These are phyloP conservation scores for Gonioctena quinquepunctata DNA, from an alignment of 1,140 invertebrate species.

Conservation along the genomic window DNA sequence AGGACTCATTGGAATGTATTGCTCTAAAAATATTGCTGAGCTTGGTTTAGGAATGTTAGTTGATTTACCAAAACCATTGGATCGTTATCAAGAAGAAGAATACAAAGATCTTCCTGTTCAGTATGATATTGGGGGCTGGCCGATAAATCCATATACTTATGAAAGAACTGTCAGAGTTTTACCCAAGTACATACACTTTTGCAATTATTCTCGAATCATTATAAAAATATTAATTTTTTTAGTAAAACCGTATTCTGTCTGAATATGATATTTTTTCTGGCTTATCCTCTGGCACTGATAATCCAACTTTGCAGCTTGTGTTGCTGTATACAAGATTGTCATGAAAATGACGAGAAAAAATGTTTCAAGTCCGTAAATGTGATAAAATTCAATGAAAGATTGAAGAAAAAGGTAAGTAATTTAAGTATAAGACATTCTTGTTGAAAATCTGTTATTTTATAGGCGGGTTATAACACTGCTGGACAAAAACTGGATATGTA, in stretches of 20 bases:
- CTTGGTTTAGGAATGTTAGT: slow-evolving; percentile 57
- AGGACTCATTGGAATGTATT: slow-evolving; percentile 31
- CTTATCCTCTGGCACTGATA: slow-evolving; percentile 44
- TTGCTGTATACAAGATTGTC: slow-evolving; percentile 33
- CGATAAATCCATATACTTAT: slow-evolving; percentile 60
- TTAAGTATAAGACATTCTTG: neutral
- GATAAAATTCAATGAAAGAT: slow-evolving; percentile 24
- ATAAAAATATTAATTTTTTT: slow-evolving; percentile 5
- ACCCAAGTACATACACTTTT: slow-evolving; percentile 11
- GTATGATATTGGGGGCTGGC: slow-evolving; percentile 60
- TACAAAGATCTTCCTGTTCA: slow-evolving; percentile 52
- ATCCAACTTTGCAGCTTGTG: slow-evolving; percentile 34
- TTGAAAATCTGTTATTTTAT: neutral
- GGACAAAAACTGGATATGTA: slow-evolving; percentile 40
- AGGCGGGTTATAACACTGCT: neutral
- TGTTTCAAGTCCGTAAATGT: slow-evolving; percentile 39
- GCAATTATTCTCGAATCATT: neutral
- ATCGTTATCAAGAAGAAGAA: slow-evolving; percentile 56
- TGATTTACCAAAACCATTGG: slow-evolving; percentile 55
- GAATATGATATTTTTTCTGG: slow-evolving; percentile 51
- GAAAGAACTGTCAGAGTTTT: slow-evolving; percentile 49
- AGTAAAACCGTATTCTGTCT: slow-evolving; percentile 48
- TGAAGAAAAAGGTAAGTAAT: slow-evolving; percentile 22
- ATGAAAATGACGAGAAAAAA: slow-evolving; percentile 21
- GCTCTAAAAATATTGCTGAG: slow-evolving; percentile 22